A percentile compares a stretch with the other conserved stretches of the same genome.
phyloP scores from a whole-genome alignment of 2,113 vertebrate genomes.

The Phodopus roborovskii region DNA sequence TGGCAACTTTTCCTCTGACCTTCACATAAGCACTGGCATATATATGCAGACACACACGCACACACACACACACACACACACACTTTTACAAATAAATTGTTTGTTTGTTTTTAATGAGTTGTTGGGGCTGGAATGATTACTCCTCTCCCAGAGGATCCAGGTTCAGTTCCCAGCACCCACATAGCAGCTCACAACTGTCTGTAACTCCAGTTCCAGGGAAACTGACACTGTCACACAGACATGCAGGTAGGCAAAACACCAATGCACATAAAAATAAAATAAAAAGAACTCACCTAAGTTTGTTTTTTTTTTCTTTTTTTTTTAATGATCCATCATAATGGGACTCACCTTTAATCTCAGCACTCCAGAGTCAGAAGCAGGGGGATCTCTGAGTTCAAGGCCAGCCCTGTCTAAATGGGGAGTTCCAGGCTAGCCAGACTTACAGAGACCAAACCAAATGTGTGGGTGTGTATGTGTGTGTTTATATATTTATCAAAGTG shows the following conservation, averaged over 20 bases:
- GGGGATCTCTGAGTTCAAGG: neutral
- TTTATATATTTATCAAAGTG: too few relatives aligned
- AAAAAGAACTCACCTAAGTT: neutral
- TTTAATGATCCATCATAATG: neutral
- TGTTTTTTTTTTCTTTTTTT: too few relatives aligned
- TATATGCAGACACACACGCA: neutral
- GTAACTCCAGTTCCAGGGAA: neutral
- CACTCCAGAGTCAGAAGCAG: neutral
- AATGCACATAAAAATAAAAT: neutral
- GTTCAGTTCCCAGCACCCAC: neutral
- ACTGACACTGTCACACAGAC: neutral
- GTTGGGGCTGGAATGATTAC: neutral
- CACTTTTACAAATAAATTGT: too few relatives aligned
- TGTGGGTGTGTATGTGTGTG: too few relatives aligned
- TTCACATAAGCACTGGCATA: too few relatives aligned
- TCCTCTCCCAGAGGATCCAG: neutral
- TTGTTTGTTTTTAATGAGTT: neutral
- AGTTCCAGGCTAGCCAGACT: neutral
- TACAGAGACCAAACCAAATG: neutral
- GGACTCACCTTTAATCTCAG: neutral
- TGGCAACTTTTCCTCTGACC: too few relatives aligned
- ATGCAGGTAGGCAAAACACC: neutral
- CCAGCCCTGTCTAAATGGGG: neutral
- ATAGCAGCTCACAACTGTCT: neutral
- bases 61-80: neutral